Evolutionary conservation across 2,888 invertebrate species (phyloP).

Genomic region (Scaptomyza cyrtandrae): DNA sequence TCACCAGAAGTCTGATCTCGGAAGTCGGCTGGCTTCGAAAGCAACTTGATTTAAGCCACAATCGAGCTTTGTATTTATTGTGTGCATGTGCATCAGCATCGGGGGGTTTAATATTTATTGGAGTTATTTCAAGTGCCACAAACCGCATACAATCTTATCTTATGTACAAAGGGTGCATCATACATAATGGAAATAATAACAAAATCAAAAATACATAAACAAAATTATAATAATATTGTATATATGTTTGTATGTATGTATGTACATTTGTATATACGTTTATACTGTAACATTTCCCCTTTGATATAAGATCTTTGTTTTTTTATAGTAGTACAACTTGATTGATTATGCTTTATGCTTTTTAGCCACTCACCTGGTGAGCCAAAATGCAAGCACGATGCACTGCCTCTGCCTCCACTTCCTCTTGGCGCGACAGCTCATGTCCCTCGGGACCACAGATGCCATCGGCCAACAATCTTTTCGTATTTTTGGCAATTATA

Average conservation of each 20-base stretch:
- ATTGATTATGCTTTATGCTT: not conserved
- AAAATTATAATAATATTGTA: slow-evolving; percentile 16
- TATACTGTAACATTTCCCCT: slow-evolving; percentile 15
- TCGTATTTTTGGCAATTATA: slow-evolving; percentile 95
- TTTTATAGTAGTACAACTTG: slow-evolving; percentile 24
- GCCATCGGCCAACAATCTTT: slow-evolving; percentile 93
- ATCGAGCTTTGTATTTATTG: slow-evolving; percentile 52
- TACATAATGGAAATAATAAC: slow-evolving; percentile 58
- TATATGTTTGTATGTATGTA: slow-evolving; percentile 11
- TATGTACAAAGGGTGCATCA: slow-evolving; percentile 79
- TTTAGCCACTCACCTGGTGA: slow-evolving; percentile 89
- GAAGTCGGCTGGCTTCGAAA: slow-evolving; percentile 90
- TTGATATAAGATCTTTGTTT: slow-evolving; percentile 13
- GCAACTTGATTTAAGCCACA: slow-evolving; percentile 49
- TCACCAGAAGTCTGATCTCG: slow-evolving; percentile 93
- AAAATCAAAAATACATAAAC: slow-evolving; percentile 55
- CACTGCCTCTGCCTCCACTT: slow-evolving; percentile 99
- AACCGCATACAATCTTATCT: slow-evolving; percentile 63
- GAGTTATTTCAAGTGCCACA: slow-evolving; percentile 67
- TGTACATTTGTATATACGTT: slow-evolving; percentile 17
- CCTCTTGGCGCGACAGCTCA: slow-evolving; percentile 96
- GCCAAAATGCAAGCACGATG: slow-evolving; percentile 97
- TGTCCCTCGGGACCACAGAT: slow-evolving; percentile 98
- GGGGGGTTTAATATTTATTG: slow-evolving; percentile 40
- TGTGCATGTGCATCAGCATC: slow-evolving; percentile 48